Conservation (phyloP, 2,888 invertebrate species). For the Pheosia gnoma region DNA sequence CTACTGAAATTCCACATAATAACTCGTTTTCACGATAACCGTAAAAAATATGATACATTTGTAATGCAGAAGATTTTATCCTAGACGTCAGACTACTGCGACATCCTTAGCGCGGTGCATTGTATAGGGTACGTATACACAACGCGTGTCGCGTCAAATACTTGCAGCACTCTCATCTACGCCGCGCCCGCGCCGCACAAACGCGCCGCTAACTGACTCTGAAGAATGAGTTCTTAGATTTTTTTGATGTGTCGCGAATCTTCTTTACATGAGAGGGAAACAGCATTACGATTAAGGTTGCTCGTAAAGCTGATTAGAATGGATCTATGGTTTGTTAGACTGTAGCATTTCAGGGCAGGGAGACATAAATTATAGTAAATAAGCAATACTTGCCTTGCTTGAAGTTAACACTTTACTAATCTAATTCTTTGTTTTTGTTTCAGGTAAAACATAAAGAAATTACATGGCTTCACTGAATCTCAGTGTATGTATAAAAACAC, state of each 20-base stretch:
- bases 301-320: too few species aligned
- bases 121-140: constrained; percentile 4
- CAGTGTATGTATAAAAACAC: too few species aligned
- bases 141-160: constrained; percentile 24
- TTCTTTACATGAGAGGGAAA: background rate
- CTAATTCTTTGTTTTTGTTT: constrained; percentile 17
- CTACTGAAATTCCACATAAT: too few species aligned
- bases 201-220: constrained; percentile 1
- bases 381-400: background rate
- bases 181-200: constrained; percentile 6
- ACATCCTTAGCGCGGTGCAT: background rate
- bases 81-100: background rate
- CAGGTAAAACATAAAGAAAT: constrained; percentile 23
- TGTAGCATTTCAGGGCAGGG: too few species aligned
- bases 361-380: too few species aligned
- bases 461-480: background rate
- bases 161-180: constrained; percentile 20
- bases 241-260: background rate
- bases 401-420: background rate
- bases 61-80: too few species aligned
- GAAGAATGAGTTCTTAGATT: constrained; percentile 7
- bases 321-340: too few species aligned
- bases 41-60: too few species aligned
- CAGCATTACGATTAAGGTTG: background rate
- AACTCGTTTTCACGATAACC: too few species aligned